phyloP scores from a whole-genome alignment of 1,140 invertebrate genomes.

The Meloidogyne floridensis region DNA sequence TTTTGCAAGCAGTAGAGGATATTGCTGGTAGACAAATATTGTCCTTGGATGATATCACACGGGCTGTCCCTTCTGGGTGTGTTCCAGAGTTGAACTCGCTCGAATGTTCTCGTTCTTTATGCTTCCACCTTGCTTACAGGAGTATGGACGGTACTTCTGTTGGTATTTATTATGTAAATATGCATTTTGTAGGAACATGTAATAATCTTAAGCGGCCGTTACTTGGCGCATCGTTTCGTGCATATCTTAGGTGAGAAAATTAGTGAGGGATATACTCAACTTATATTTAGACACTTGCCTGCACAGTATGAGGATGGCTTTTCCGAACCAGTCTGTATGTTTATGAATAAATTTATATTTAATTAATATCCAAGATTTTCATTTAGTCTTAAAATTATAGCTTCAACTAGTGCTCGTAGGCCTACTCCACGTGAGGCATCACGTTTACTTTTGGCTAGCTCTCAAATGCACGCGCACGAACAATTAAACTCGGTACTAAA shows the following conservation, averaged over 20 bases:
- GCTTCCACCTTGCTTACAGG: constrained; percentile 55
- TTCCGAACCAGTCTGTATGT: constrained; percentile 55
- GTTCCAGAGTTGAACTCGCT: constrained; percentile 50
- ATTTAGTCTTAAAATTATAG: constrained; percentile 21
- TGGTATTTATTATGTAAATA: neutral
- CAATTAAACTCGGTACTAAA: constrained; percentile 43
- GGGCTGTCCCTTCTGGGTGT: constrained; percentile 59
- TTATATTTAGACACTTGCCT: constrained; percentile 51
- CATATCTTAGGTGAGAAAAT: constrained; percentile 50
- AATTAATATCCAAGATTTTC: neutral
- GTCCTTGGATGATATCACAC: constrained; percentile 63
- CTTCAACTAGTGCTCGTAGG: constrained; percentile 46
- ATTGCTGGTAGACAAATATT: constrained; percentile 44
- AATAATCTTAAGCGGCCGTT: constrained; percentile 52
- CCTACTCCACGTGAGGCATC: constrained; percentile 60
- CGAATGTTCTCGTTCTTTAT: constrained; percentile 50
- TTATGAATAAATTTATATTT: constrained; percentile 24
- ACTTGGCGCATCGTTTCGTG: constrained; percentile 53
- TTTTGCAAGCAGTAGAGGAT: constrained; percentile 62
- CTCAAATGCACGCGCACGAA: constrained; percentile 55
- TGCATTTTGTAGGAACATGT: constrained; percentile 29
- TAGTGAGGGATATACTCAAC: neutral
- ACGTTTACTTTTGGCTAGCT: constrained; percentile 46
- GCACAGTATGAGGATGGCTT: constrained; percentile 58
- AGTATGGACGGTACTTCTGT: constrained; percentile 45